Base-by-base conservation (phyloP, 2,888 invertebrate species). In the Aporophyla lueneburgensis region DNA sequence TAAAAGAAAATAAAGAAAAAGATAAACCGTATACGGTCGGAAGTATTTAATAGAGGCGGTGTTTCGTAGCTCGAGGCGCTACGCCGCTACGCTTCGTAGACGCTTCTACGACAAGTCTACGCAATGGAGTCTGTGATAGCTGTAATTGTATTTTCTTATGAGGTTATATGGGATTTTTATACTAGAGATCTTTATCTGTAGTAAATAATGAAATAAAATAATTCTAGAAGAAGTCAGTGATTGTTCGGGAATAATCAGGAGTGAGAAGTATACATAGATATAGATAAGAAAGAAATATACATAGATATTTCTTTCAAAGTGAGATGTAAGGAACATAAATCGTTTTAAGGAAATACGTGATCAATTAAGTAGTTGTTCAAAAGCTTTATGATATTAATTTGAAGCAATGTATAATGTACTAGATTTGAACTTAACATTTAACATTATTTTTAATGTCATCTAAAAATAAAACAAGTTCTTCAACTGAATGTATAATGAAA, bases 21-120 rank as follows among this genome's bases (percentile, higher is more conserved):
- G 62, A 80, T 74, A 80, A 79, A 81, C 68, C 51, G 75, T 81
- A 76, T 77, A 84, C 71, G 83, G 74, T 87, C 78, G 81, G 80
- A 88, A 85, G 81, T 87, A 84, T 88, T 86, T 84, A 86, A 83
- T 87, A 81, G 84, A 79, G 74, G 73, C 79, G 81, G 67, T 71
- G 83, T 83, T 76, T 84, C 84, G 89, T 88, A 88, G 89, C 86
- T 67, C 66, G 66, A 51, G 74, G 83, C 76, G 78, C 88, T 85
- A 86, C 87, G 82, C 59, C 43, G 87, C 88, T 88, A 88, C 89
- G 83, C 66, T 76, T 81, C 81, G 87, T 88, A 87, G 87, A 74
- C 74, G 74, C 67, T 62, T 69, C 73, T 83, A 79, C 83, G 72
- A 77, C 71, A 78, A 80, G 78, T 80, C 83, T 83, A 84, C 82